These are phyloP conservation scores for Octodon degus DNA, from an alignment of 2,113 vertebrate genomes.

Conservation along the genomic window DNA sequence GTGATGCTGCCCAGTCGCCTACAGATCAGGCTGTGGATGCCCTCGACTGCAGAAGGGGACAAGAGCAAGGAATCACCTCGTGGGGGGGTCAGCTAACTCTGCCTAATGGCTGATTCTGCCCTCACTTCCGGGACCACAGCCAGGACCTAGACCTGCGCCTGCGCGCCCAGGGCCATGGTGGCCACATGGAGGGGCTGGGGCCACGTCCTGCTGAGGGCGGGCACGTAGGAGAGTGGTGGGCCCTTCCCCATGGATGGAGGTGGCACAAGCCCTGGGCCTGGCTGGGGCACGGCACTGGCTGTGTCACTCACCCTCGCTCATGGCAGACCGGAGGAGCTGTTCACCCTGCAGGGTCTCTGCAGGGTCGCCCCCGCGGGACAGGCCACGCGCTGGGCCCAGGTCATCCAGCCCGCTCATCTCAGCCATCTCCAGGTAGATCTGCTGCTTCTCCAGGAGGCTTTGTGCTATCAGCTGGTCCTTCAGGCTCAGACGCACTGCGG, in stretches of 20 bases:
- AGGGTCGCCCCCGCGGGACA: constrained; percentile 89
- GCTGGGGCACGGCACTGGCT: background rate
- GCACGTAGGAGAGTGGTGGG: background rate
- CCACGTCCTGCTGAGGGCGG: background rate
- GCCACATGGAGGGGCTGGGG: background rate
- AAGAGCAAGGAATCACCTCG: background rate
- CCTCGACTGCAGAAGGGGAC: constrained; percentile 88
- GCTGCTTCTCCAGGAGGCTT: constrained; percentile 93
- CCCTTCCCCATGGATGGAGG: background rate
- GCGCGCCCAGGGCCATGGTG: background rate
- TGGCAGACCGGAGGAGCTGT: constrained; percentile 90
- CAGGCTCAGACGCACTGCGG: constrained; percentile 89
- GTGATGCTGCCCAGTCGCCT: constrained; percentile 81
- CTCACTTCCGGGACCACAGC: fast-evolving
- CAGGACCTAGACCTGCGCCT: fast-evolving
- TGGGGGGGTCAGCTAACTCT: fast-evolving
- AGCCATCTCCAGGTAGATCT: constrained; percentile 93
- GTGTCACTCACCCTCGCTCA: constrained; percentile 90
- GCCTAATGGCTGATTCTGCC: fast-evolving
- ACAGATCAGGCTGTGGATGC: constrained; percentile 92
- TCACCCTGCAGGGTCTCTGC: constrained; percentile 93
- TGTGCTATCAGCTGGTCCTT: constrained; percentile 92
- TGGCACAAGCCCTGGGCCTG: background rate
- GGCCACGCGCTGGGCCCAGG: constrained; percentile 75
- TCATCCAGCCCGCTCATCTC: constrained; percentile 90